phyloP scores from a whole-genome alignment of 35 echinoderm and acorn worm species.

The Lytechinus pictus region DNA sequence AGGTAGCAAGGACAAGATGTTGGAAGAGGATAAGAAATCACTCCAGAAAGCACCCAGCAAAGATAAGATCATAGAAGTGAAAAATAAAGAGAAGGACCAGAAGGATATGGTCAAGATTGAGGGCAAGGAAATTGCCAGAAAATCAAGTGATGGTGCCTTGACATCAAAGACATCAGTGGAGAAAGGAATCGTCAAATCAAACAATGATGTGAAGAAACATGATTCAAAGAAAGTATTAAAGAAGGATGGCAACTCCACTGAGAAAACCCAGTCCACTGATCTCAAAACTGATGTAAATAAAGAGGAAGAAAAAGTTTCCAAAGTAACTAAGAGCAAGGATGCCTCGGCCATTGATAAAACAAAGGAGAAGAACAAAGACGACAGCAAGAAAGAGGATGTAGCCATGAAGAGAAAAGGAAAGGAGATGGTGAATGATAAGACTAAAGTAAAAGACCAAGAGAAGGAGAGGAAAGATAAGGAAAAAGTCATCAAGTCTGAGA shows the following conservation, averaged over 20 bases:
- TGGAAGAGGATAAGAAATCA: slow-evolving; percentile 31
- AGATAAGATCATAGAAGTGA: slow-evolving; percentile 8
- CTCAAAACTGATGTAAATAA: slow-evolving; percentile 52
- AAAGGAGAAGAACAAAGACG: slow-evolving; percentile 56
- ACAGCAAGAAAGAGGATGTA: background rate
- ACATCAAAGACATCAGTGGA: background rate
- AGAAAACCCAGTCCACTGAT: slow-evolving; percentile 30
- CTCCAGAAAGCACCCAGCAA: slow-evolving; percentile 17
- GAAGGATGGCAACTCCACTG: slow-evolving; percentile 45
- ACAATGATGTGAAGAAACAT: slow-evolving; percentile 21
- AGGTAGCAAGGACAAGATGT: slow-evolving; percentile 56
- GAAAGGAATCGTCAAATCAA: slow-evolving; percentile 14
- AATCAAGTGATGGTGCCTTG: slow-evolving; percentile 34
- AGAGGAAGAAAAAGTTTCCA: slow-evolving; percentile 57
- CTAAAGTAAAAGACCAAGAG: slow-evolving; percentile 55
- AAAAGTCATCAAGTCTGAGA: slow-evolving; percentile 49
- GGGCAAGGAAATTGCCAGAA: slow-evolving; percentile 16
- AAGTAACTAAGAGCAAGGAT: slow-evolving; percentile 47
- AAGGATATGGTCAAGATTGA: slow-evolving; percentile 9
- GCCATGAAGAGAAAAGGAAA: slow-evolving; percentile 62
- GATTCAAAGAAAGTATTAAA: slow-evolving; percentile 47
- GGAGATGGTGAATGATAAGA: slow-evolving; percentile 57
- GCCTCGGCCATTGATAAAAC: background rate
- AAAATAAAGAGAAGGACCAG: slow-evolving; percentile 45
- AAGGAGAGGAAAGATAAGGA: slow-evolving; percentile 64